phyloP scores from a whole-genome alignment of 2,113 vertebrate genomes.

The Oenanthe oenanthe region DNA sequence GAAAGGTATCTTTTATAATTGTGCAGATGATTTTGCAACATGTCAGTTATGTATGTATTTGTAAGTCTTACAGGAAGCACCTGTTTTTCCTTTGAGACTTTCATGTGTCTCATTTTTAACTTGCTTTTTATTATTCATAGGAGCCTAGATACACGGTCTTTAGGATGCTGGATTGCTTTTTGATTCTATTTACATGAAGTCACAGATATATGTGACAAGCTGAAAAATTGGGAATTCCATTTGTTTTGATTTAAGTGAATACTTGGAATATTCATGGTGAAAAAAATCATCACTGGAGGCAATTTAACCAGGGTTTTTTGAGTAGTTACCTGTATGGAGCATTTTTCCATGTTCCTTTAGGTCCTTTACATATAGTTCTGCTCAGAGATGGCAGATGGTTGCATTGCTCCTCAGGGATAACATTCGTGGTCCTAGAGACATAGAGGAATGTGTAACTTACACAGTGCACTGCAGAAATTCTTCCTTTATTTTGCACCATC shows the following conservation, averaged over 20 bases:
- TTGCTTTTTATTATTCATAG: not conserved
- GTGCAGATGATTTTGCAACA: not conserved
- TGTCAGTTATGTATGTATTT: not conserved
- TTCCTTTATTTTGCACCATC: not conserved
- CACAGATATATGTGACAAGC: not conserved
- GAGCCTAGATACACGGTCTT: not conserved
- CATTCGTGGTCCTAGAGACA: not conserved
- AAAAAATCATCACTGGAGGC: not conserved
- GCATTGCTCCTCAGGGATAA: not conserved
- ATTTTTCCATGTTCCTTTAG: not conserved
- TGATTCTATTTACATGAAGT: not conserved
- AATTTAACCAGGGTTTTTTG: not conserved
- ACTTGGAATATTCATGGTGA: not conserved
- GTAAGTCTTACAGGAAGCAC: not conserved
- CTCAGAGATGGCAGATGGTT: not conserved
- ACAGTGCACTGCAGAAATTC: not conserved
- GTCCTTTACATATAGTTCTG: not conserved
- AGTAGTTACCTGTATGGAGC: not conserved
- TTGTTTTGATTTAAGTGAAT: not conserved
- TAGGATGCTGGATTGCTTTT: not conserved
- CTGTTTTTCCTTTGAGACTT: not conserved
- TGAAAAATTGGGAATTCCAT: not conserved
- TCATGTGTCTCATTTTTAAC: not conserved
- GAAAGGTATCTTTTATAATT: not conserved
- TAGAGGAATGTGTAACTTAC: not conserved